Conservation (phyloP, 2,113 vertebrate species). For the Martes martes region DNA sequence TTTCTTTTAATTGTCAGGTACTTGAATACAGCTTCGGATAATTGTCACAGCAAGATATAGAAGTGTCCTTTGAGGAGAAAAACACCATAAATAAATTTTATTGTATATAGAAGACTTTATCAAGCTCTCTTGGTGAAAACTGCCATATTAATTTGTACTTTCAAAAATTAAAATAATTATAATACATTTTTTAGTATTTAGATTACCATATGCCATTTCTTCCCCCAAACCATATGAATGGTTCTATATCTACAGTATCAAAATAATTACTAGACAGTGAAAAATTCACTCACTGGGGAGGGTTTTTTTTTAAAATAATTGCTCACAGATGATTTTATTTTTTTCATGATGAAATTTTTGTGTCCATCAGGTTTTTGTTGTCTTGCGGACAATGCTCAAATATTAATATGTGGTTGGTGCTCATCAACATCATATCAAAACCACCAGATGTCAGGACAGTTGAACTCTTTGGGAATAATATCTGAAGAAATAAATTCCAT, state of each 20-base stretch:
- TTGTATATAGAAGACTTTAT: background rate
- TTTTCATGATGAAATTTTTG: background rate
- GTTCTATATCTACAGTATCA: background rate
- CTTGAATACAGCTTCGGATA: background rate
- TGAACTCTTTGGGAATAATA: background rate
- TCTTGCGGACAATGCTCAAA: background rate
- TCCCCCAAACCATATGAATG: background rate
- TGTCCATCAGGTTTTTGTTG: background rate
- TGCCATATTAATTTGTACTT: background rate
- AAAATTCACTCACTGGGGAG: background rate
- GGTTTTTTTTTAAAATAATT: background rate
- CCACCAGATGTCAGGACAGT: background rate
- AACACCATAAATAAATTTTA: constrained; percentile 5
- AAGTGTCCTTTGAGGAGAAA: constrained; percentile 25
- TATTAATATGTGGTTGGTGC: background rate
- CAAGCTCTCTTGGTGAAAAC: background rate
- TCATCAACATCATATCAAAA: background rate
- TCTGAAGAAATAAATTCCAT: background rate
- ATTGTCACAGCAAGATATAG: background rate
- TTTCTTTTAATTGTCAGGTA: constrained; percentile 33
- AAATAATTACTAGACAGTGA: background rate
- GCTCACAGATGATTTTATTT: background rate
- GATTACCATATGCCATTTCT: background rate
- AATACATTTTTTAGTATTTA: constrained; percentile 19
- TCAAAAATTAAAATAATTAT: background rate